Conservation (phyloP, 1,140 invertebrate species). For the Heliconius melpomene region DNA sequence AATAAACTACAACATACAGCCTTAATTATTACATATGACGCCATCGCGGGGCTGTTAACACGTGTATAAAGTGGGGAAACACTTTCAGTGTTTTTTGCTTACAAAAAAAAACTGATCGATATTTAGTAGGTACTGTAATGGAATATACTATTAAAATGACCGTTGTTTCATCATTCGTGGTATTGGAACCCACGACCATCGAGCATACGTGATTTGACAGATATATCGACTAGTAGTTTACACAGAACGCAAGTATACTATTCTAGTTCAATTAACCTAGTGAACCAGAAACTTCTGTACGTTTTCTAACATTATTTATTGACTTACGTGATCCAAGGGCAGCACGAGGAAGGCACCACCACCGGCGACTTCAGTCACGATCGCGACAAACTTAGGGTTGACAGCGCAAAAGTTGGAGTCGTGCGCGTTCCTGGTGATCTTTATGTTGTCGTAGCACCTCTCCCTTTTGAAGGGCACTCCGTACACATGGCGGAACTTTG, state of each 20-base stretch:
- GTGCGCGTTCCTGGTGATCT: constrained; percentile 95
- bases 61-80: neutral
- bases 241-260: no score
- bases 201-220: neutral
- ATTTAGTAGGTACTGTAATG: no score
- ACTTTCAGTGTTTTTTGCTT: neutral
- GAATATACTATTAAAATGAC: neutral
- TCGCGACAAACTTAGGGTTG: constrained; percentile 96
- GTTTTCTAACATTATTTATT: neutral
- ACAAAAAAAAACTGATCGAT: no score
- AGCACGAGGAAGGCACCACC: constrained; percentile 96
- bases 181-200: neutral
- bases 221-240: no score
- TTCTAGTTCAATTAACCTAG: neutral
- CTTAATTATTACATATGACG: neutral
- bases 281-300: neutral
- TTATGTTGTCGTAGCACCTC: constrained; percentile 95
- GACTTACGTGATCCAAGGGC: constrained; percentile 92
- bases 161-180: neutral
- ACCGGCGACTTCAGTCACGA: constrained; percentile 96
- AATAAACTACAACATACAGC: neutral
- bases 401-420: constrained; percentile 96
- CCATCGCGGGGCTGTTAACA: neutral
- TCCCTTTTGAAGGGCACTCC: constrained; percentile 93
- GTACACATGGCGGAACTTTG: constrained; percentile 96